phyloP scores from a whole-genome alignment of 2,113 vertebrate genomes.

The Thamnophis sirtalis region DNA sequence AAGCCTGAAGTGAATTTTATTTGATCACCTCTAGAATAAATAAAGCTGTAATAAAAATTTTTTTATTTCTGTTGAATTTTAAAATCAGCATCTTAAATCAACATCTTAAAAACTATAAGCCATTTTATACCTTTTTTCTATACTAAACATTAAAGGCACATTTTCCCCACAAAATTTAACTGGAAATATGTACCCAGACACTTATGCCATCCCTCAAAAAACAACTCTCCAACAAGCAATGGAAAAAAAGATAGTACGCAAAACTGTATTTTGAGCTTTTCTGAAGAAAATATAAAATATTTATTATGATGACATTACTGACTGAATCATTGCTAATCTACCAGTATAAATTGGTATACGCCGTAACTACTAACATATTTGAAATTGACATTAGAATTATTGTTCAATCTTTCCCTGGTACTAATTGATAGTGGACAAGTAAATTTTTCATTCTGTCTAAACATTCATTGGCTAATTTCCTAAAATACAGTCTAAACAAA shows the following conservation, averaged over 20 bases:
- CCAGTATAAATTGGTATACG: not conserved
- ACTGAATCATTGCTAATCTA: not conserved
- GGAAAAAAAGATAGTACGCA: not conserved
- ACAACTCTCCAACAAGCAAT: not conserved
- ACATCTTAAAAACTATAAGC: not conserved
- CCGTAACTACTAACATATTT: not conserved
- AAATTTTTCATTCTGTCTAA: not conserved
- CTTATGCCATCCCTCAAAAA: not conserved
- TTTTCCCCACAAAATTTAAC: not conserved
- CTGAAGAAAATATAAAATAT: not conserved
- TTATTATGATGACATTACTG: not conserved
- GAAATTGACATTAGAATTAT: not conserved
- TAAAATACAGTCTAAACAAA: not conserved
- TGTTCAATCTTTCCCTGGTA: not conserved
- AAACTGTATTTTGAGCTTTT: not conserved
- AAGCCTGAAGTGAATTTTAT: not conserved
- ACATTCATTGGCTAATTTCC: not conserved
- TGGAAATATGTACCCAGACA: not conserved
- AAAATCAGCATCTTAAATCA: not conserved
- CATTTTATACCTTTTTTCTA: not conserved
- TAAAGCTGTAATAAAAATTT: not conserved
- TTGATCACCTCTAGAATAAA: not conserved
- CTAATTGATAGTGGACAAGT: no score
- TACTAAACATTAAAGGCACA: not conserved
- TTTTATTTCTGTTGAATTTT: not conserved